These are phyloP conservation scores for Sternarchorhynchus goeldii DNA, from an alignment of 2,797 vertebrate genomes.

Conservation along the genomic window DNA sequence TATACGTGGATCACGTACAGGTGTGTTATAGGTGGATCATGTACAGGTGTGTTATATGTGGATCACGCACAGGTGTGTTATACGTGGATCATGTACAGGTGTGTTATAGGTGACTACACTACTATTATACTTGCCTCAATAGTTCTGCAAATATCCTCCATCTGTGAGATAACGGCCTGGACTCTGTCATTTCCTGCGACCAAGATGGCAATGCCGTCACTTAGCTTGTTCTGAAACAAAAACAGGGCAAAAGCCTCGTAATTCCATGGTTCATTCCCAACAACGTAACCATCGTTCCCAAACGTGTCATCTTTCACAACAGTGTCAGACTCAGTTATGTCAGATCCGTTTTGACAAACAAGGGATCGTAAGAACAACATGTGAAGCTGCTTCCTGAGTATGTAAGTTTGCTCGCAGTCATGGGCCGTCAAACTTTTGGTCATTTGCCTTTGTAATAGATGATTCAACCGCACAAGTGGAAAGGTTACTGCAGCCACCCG, in stretches of 20 bases:
- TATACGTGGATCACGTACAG: too few species aligned
- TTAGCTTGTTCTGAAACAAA: slow-evolving; percentile 80
- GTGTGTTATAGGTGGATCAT: too few species aligned
- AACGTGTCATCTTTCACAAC: slow-evolving; percentile 49
- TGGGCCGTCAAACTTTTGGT: slow-evolving; percentile 44
- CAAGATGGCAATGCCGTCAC: slow-evolving; percentile 84
- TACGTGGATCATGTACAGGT: background rate
- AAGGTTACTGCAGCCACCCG: slow-evolving; percentile 72
- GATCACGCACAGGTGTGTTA: too few species aligned
- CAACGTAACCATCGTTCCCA: slow-evolving; percentile 27
- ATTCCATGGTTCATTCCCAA: background rate
- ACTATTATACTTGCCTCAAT: slow-evolving; percentile 76
- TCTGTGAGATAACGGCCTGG: slow-evolving; percentile 85
- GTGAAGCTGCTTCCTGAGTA: slow-evolving; percentile 31
- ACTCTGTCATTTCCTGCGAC: slow-evolving; percentile 87
- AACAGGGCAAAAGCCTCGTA: background rate
- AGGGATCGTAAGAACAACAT: slow-evolving; percentile 40
- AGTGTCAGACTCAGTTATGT: slow-evolving; percentile 48
- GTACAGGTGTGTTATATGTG: too few species aligned
- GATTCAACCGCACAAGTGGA: slow-evolving; percentile 52
- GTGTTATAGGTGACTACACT: background rate
- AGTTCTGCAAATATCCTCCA: slow-evolving; percentile 86
- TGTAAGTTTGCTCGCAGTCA: slow-evolving; percentile 32
- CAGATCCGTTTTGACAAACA: slow-evolving; percentile 49
- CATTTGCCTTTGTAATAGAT: slow-evolving; percentile 54